phyloP scores from a whole-genome alignment of 2,888 invertebrate genomes.

The Brachyopa scutellaris region DNA sequence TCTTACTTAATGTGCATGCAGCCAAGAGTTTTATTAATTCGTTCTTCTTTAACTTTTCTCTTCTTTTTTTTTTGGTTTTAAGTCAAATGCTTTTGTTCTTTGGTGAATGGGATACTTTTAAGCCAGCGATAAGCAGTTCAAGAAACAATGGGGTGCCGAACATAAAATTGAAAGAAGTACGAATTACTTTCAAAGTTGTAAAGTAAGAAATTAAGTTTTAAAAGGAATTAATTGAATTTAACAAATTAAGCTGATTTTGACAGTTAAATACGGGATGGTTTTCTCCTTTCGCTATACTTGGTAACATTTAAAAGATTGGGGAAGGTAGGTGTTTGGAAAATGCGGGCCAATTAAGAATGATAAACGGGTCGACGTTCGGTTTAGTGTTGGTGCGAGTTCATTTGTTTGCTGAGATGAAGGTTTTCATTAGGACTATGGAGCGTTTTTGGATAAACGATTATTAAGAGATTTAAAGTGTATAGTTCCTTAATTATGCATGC shows the following conservation, averaged over 20 bases:
- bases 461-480: no score
- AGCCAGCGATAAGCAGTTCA: conserved; percentile 33
- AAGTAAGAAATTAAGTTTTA: conserved; percentile 39
- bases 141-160: conserved; percentile 1
- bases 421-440: no score
- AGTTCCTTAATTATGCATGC: no score
- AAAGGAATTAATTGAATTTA: conserved; percentile 32
- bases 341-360: no score
- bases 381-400: no score
- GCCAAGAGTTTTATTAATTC: conserved; percentile 44
- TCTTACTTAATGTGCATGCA: conserved; percentile 19
- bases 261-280: conserved; percentile 37
- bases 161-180: neutral
- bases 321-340: neutral
- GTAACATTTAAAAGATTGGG: neutral
- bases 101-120: conserved; percentile 49
- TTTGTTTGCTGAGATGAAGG: no score
- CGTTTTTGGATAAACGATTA: no score
- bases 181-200: conserved; percentile 3
- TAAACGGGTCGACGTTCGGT: no score
- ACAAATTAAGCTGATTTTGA: conserved; percentile 56
- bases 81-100: conserved; percentile 29
- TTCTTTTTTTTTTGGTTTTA: conserved; percentile 13
- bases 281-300: neutral
- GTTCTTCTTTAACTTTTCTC: conserved; percentile 38